A percentile compares a stretch with the other conserved stretches of the same genome.
phyloP scores from a whole-genome alignment of 2,888 invertebrate species.

The Aethes cnicana region DNA sequence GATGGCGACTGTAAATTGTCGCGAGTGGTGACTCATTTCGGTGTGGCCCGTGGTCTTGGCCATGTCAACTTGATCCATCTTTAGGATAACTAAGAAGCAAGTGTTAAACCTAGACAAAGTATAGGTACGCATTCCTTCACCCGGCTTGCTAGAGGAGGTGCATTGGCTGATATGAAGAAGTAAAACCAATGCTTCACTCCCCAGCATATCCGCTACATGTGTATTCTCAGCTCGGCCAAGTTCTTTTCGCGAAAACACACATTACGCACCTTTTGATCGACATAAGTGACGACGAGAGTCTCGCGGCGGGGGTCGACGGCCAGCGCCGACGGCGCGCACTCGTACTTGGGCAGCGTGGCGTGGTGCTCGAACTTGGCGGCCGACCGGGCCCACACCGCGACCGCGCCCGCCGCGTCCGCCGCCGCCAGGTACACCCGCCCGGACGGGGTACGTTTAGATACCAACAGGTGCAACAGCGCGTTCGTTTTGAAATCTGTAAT shows the following conservation, averaged over 20 bases:
- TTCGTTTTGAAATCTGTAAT: slow-evolving; percentile 70
- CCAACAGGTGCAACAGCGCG: slow-evolving; percentile 52
- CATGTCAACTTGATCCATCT: too few relatives aligned
- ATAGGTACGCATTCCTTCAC: too few relatives aligned
- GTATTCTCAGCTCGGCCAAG: too few relatives aligned
- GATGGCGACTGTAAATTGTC: too few relatives aligned
- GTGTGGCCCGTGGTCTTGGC: too few relatives aligned
- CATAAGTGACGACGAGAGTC: slow-evolving; percentile 87
- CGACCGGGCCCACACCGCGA: slow-evolving; percentile 84
- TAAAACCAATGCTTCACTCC: too few relatives aligned
- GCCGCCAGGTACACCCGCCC: slow-evolving; percentile 81
- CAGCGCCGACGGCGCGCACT: slow-evolving; percentile 87
- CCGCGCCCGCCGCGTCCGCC: slow-evolving; percentile 85
- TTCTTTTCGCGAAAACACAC: too few relatives aligned
- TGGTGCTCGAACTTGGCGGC: slow-evolving; percentile 60
- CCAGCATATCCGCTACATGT: too few relatives aligned
- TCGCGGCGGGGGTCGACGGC: slow-evolving; percentile 83
- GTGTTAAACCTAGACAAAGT: too few relatives aligned
- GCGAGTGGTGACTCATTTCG: too few relatives aligned
- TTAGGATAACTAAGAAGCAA: too few relatives aligned
- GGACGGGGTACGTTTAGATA: slow-evolving; percentile 19
- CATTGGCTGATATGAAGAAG: neutral
- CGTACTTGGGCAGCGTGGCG: slow-evolving; percentile 87
- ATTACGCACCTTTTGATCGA: slow-evolving; percentile 93
- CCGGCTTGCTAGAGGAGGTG: neutral